Percentiles rank a stretch among this genome's conserved stretches.
Conservation (phyloP, 2,888 invertebrate species). For the Thera obeliscata region DNA sequence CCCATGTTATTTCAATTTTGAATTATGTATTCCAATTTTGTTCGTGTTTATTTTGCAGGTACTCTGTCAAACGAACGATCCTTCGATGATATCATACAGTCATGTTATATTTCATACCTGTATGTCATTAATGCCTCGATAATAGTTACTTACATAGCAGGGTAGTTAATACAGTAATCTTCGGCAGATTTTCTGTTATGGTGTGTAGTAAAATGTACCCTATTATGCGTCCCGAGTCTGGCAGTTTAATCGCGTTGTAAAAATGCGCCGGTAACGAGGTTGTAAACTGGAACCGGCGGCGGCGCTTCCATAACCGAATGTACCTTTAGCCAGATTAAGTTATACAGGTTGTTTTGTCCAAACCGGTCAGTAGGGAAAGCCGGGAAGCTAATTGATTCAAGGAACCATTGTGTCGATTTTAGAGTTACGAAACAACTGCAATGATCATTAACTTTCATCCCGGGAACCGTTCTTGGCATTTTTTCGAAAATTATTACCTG, state of each 20-base stretch:
- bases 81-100: neutral
- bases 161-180: constrained; percentile 19
- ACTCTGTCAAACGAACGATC: constrained; percentile 50
- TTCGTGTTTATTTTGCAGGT: constrained; percentile 46
- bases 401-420: too few relatives aligned
- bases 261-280: constrained; percentile 77
- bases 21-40: constrained; percentile 44
- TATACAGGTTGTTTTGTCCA: neutral
- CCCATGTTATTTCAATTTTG: constrained; percentile 66
- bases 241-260: constrained; percentile 77
- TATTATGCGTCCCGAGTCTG: constrained; percentile 70
- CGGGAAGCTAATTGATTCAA: neutral
- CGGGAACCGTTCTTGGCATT: too few relatives aligned
- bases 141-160: constrained; percentile 10
- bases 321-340: constrained; percentile 9
- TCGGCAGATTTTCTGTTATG: constrained; percentile 29
- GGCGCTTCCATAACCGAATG: constrained; percentile 55
- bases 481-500: too few relatives aligned
- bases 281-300: constrained; percentile 64
- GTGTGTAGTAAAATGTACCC: constrained; percentile 68
- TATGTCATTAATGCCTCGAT: constrained; percentile 12
- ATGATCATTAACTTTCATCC: too few relatives aligned
- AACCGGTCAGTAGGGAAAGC: neutral
- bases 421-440: too few relatives aligned
- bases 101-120: constrained; percentile 15